phyloP scores from a whole-genome alignment of 2,113 vertebrate species.

The Myiopsitta monachus region DNA sequence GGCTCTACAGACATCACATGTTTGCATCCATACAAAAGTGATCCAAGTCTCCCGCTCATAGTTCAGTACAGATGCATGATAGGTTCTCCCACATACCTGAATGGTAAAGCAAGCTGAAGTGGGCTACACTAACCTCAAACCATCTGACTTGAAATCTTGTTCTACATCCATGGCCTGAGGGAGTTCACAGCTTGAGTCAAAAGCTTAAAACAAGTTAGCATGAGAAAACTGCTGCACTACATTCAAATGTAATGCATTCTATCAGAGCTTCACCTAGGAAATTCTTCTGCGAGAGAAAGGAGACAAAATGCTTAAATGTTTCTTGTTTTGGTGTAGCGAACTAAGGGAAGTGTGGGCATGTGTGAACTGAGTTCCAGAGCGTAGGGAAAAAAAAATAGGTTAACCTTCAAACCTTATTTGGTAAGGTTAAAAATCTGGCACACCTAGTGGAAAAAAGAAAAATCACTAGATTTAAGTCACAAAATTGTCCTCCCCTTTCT shows the following conservation, averaged over 20 bases:
- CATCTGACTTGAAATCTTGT: not conserved
- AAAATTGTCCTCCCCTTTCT: not conserved
- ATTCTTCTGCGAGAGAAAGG: not conserved
- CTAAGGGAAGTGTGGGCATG: not conserved
- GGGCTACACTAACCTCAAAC: not conserved
- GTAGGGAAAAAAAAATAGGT: not conserved
- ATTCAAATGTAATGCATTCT: not conserved
- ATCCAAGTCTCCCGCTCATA: not conserved
- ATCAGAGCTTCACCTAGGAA: not conserved
- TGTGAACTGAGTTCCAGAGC: not conserved
- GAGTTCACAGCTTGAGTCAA: not conserved
- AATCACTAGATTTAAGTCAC: not conserved
- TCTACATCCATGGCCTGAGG: not conserved
- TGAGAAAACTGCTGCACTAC: not conserved
- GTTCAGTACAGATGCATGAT: not conserved
- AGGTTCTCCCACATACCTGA: not conserved
- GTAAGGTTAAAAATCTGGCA: not conserved
- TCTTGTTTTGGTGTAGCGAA: constrained; percentile 13
- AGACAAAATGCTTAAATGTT: not conserved
- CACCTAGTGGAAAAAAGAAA: not conserved
- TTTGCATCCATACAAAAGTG: not conserved
- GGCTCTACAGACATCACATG: not conserved
- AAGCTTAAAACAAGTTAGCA: constrained; percentile 16
- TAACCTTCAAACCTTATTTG: constrained; percentile 31
- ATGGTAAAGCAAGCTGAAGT: not conserved